Evolutionary conservation across 2,113 vertebrate genomes (phyloP).

Genomic region (Ptilorrhoa leucosticta): DNA sequence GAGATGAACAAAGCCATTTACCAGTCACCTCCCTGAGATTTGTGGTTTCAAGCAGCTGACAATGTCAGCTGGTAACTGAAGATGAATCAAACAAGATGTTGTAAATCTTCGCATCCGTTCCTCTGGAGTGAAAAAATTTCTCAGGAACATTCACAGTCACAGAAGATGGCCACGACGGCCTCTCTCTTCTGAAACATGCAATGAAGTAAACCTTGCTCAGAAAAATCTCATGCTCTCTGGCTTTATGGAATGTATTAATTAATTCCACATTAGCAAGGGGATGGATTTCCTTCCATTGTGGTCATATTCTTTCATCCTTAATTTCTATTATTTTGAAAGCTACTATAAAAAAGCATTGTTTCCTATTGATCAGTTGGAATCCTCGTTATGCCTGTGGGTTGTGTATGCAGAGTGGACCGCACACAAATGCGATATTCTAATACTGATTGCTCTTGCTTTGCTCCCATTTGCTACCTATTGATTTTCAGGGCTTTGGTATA

Average conservation of each 20-base stretch:
- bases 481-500: slow-evolving; percentile 3
- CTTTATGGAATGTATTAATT: not conserved
- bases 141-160: not conserved
- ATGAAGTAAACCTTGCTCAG: not conserved
- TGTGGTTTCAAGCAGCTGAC: not conserved
- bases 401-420: not conserved
- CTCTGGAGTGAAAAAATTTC: not conserved
- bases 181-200: not conserved
- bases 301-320: not conserved
- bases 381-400: not conserved
- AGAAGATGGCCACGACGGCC: not conserved
- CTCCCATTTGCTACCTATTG: slow-evolving; percentile 1
- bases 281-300: not conserved
- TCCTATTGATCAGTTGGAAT: not conserved
- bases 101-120: not conserved
- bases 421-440: not conserved
- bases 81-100: not conserved
- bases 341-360: not conserved
- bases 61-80: not conserved
- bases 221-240: not conserved
- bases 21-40: not conserved
- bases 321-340: not conserved
- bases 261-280: not conserved
- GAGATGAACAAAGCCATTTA: not conserved
- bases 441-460: not conserved